These are phyloP conservation scores for Coracopsis vasa DNA, from an alignment of 2,113 vertebrate species.

Conservation along the genomic window DNA sequence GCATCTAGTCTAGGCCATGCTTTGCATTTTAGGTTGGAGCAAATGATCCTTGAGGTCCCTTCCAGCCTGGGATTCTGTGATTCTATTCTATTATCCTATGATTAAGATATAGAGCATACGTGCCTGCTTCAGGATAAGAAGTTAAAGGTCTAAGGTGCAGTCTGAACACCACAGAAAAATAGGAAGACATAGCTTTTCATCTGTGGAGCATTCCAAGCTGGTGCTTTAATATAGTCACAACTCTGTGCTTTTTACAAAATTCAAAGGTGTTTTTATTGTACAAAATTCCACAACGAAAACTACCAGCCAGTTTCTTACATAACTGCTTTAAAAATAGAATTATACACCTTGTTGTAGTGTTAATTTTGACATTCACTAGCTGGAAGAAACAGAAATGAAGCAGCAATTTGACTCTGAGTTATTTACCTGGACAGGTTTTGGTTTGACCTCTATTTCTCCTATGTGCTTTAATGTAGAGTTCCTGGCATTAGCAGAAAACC, in stretches of 20 bases:
- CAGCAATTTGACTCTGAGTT: constrained; percentile 33
- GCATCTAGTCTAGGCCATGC: background rate
- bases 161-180: background rate
- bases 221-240: constrained; percentile 40
- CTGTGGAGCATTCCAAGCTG: background rate
- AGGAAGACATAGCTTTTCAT: background rate
- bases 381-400: constrained; percentile 5
- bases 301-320: background rate
- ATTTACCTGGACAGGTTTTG: background rate
- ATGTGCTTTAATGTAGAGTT: background rate
- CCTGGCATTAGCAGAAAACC: background rate
- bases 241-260: constrained; percentile 31
- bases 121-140: background rate
- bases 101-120: background rate
- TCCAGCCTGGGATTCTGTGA: background rate
- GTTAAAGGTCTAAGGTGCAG: background rate
- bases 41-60: background rate
- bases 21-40: background rate
- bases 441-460: background rate
- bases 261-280: constrained; percentile 35
- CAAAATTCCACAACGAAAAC: constrained; percentile 30
- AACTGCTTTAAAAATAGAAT: constrained; percentile 17
- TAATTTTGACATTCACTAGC: constrained; percentile 31
- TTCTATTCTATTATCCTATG: background rate
- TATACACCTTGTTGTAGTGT: constrained; percentile 10